A percentile compares a stretch with the other conserved stretches of the same genome.
Evolutionary conservation across 1,140 invertebrate genomes (phyloP).

Genomic region (Trichomalopsis sarcophagae): DNA sequence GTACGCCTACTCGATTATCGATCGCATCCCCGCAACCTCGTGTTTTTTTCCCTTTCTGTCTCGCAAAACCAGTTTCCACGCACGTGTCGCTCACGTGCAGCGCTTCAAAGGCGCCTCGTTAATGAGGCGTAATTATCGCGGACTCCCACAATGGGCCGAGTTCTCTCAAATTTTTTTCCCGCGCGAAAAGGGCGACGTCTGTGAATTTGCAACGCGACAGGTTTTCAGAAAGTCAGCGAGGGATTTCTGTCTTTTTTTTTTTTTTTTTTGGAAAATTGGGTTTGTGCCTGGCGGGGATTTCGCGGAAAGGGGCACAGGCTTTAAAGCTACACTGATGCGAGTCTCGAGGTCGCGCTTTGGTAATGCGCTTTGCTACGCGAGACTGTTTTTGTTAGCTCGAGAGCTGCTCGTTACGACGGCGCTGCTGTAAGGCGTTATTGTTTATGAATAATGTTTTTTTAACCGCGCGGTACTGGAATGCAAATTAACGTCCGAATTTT

Average conservation of each 20-base stretch:
- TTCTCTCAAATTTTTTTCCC: background rate
- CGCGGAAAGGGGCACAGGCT: background rate
- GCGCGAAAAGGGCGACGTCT: background rate
- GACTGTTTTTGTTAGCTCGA: no score
- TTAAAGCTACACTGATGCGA: background rate
- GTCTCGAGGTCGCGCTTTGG: background rate
- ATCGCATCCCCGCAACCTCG: background rate
- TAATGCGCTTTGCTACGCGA: background rate
- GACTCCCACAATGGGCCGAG: background rate
- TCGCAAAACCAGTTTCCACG: background rate
- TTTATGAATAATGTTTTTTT: no score
- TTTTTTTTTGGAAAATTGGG: background rate
- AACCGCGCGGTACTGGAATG: no score
- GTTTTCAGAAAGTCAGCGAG: background rate
- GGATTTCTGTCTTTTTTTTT: no score
- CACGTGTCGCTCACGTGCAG: slow-evolving; percentile 30
- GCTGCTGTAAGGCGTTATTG: no score
- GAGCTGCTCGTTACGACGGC: no score
- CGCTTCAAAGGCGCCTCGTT: slow-evolving; percentile 31
- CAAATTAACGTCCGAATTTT: no score
- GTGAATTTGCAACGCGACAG: background rate
- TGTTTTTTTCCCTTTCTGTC: background rate
- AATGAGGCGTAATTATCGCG: slow-evolving; percentile 39
- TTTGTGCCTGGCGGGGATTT: background rate
- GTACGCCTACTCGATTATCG: background rate